phyloP scores from a whole-genome alignment of 2,888 invertebrate genomes.

The Leptura quadrifasciata region DNA sequence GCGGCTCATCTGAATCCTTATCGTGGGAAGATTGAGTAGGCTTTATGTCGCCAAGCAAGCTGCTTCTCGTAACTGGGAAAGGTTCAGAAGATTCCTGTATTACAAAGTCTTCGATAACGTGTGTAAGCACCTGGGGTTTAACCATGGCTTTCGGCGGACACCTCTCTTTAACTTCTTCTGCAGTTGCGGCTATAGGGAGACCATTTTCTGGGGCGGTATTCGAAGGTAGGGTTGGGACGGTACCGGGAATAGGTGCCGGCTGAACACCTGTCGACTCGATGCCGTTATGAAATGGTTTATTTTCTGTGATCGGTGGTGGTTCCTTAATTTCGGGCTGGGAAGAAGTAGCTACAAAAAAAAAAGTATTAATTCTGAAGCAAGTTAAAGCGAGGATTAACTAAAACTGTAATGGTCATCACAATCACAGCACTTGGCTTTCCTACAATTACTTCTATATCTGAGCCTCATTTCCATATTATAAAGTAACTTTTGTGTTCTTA shows the following conservation, averaged over 20 bases:
- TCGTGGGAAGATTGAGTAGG: conserved; percentile 75
- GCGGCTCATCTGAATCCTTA: conserved; percentile 83
- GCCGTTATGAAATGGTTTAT: conserved; percentile 54
- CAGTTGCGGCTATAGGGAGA: conserved; percentile 69
- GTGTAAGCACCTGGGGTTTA: conserved; percentile 95
- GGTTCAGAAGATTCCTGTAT: conserved; percentile 96
- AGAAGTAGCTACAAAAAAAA: conserved; percentile 53
- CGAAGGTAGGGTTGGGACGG: conserved; percentile 66
- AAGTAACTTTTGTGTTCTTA: background rate
- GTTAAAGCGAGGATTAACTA: background rate
- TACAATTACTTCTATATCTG: conserved; percentile 41
- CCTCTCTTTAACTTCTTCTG: conserved; percentile 72
- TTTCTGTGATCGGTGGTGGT: conserved; percentile 45
- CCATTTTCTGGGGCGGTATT: conserved; percentile 63
- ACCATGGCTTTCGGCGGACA: conserved; percentile 93
- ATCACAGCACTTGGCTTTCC: conserved; percentile 40
- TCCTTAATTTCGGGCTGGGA: conserved; percentile 58
- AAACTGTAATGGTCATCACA: conserved; percentile 27
- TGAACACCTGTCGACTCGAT: conserved; percentile 64
- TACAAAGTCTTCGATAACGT: conserved; percentile 97
- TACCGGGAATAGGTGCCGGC: conserved; percentile 70
- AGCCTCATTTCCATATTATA: conserved; percentile 45
- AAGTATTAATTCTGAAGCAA: background rate
- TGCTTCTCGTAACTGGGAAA: conserved; percentile 84
- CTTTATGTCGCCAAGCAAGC: conserved; percentile 71